Evolutionary conservation across 1,140 invertebrate species (phyloP), one percentile per base, ranked within the genome.

Genomic region (Diprion similis): DNA sequence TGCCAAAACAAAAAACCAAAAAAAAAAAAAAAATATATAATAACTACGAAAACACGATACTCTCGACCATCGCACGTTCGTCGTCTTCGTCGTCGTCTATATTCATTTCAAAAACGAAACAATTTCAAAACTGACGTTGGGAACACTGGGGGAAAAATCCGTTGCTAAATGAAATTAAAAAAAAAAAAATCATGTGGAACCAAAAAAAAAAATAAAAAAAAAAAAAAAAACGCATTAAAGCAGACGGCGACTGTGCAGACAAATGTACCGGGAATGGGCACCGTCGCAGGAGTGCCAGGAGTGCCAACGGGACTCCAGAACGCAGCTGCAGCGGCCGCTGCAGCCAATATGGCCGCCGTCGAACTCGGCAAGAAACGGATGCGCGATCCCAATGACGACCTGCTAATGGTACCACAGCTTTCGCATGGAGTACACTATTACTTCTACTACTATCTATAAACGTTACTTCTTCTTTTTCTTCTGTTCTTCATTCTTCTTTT

Each of bases 381-480:
- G 89, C 92, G 93, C 89, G 93, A 94, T 90, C 92, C 92, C 90
- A 92, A 92, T 89, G 94, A 94, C 90, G 95, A 96, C 91, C 91
- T 96, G 91, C 92, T 96, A 93, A 94, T 96, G 95, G 95, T 96
- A 96, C 94, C 92, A 90, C 89, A 87, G 91, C 91, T 91, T 90
- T 89, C 90, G 90, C 90, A 90, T 91, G 90, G 79, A 79, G 77
- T 88, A 87, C 87, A 89, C 89, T 87, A 85, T 71, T 72, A 74
- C 71, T 76, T 68, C 73, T 76, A 71, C 71, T 73, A 19, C 17
- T 77, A 37, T 37, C 24, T 37, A 37, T 37, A 37, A 37, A 37
- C 24, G 74, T 37, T 37, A 37, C 24, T 37, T 3, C 24, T 37
- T 37, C 24, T 37, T 37, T 37, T 37, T 37, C 24, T 6, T 37